Evolutionary conservation across 2,888 invertebrate genomes (phyloP).

Genomic region (Liposcelis brunnea): DNA sequence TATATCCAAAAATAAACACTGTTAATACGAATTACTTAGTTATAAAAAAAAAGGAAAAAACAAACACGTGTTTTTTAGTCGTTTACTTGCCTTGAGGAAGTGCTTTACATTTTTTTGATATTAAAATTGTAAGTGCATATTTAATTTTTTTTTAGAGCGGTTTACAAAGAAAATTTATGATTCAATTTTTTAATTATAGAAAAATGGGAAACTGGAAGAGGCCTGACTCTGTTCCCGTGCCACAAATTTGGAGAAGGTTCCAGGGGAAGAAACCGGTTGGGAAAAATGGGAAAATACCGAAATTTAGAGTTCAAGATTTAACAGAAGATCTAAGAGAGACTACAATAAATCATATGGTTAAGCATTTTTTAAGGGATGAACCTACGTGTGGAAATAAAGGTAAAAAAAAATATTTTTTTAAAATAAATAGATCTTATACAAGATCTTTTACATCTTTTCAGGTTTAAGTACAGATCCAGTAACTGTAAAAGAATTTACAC

Average conservation of each 20-base stretch:
- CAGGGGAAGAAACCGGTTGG: conserved; percentile 20
- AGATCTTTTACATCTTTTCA: conserved; percentile 14
- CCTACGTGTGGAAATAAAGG: conserved; percentile 31
- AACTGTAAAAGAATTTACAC: conserved; percentile 18
- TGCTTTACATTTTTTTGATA: no score
- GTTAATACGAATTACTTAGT: no score
- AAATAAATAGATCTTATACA: no score
- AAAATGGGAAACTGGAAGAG: conserved; percentile 23
- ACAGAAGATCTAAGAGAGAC: conserved; percentile 28
- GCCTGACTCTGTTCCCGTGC: conserved; percentile 26
- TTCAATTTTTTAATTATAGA: no score
- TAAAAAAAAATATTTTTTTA: conserved; percentile 17
- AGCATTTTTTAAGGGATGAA: conserved; percentile 33
- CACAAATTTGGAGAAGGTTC: conserved; percentile 30
- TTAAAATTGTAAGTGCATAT: no score
- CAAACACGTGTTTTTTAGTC: no score
- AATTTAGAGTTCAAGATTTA: conserved; percentile 34
- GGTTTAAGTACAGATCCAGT: conserved; percentile 19
- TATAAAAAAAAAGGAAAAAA: no score
- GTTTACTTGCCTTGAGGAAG: no score
- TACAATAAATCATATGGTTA: conserved; percentile 27
- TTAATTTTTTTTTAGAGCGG: no score
- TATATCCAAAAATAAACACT: no score
- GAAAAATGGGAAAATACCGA: conserved; percentile 21
- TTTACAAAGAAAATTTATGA: no score